Evolutionary conservation across 2,113 vertebrate species (phyloP), one percentile per base, ranked within the genome.

Genomic region (Equus quagga): DNA sequence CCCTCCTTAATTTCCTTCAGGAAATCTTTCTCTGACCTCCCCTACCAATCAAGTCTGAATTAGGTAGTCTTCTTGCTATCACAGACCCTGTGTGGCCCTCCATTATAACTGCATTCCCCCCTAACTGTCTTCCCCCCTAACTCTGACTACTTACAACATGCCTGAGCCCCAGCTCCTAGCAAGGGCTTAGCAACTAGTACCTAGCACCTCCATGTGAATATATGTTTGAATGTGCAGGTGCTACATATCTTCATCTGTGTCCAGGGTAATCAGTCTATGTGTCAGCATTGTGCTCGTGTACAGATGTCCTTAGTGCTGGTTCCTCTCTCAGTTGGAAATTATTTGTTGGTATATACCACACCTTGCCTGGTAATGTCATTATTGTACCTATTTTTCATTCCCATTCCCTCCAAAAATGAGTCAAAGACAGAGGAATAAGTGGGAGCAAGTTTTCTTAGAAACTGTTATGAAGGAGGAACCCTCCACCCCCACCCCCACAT

Each of bases 401-500:
- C 76, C 95, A 84, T 92, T 93, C 94, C 75, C 94, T 97, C 94
- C 92, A 98, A 95, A 96, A 98, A 98, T 1, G 75, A 94, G 95
- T 96, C 95, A 58, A 96, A 98, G 96, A 97, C 96, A 98, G 79
- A 96, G 86, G 87, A 95, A 83, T 69, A 87, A 64, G 86, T 96
- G 84, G 73, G 82, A 98, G 96, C 75, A 96, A 56, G 12, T 98
- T 98, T 98, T 97, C 94, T 96, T 97, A 98, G 95, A 97, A 96
- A 97, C 86, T 54, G 23, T 91, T 69, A 69, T 15, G 89, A 80
- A 96, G 94, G 91, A 94, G 62, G 83, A 92, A 70, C 46, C 79
- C 79, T 96, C 82, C 49, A 7, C 6, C 58, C 81, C 87, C 76
- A 41, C 46, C 9, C 84, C 80, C 84, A 81, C 13, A 79, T 83